Evolutionary conservation across 2,888 invertebrate genomes (phyloP), one percentile per base, ranked within the genome.

Genomic region (Agrenia bidenticulata): DNA sequence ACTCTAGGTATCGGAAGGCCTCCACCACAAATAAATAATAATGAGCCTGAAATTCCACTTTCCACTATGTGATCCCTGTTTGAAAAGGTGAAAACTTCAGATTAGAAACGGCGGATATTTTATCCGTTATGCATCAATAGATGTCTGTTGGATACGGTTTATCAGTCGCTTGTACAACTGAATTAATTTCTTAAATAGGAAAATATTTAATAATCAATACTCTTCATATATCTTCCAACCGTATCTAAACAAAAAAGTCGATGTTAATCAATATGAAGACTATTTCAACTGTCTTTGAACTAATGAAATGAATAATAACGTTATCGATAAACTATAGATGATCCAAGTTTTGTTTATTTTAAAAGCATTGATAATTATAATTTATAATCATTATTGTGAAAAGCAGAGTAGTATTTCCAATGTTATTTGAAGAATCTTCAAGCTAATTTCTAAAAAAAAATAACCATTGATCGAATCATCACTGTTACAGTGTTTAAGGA

Each of bases 1-100:
- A 90, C 89, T 0, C 85, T 88, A 64, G 91, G 91, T 0, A 88
- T 88, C 26, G 88, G 89, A 0, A 81, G 88, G 50, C 78, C 72
- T 9, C 73, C 69, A 13, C 63, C 62, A 41, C 57, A 57, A 61
- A 19, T 49, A 59, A 63, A 64, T n/a, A 61, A 64, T 24, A 58
- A 66, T 11, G 71, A 73, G 26, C 66, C 65, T 45, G 74, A 74
- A 66, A 73, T 74, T 61, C 73, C 74, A 9, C 67, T 73, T 19
- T 71, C 73, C 27, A 68, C 66, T 53, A 66, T 69, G 68, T 71
- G 71, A 71, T 66, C 61, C n/a, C 13, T 41, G 39, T n/a, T 21
- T 21, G 7, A 23, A 11, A 32, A 32, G 32, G 11, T 32, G 5
- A 32, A 4, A 32, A 32, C 4, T 32, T 4, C 4, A 32, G 32